A percentile compares a stretch with the other conserved stretches of the same genome.
Conservation (phyloP, 2,888 invertebrate genomes). For the Horisme vitalbata region DNA sequence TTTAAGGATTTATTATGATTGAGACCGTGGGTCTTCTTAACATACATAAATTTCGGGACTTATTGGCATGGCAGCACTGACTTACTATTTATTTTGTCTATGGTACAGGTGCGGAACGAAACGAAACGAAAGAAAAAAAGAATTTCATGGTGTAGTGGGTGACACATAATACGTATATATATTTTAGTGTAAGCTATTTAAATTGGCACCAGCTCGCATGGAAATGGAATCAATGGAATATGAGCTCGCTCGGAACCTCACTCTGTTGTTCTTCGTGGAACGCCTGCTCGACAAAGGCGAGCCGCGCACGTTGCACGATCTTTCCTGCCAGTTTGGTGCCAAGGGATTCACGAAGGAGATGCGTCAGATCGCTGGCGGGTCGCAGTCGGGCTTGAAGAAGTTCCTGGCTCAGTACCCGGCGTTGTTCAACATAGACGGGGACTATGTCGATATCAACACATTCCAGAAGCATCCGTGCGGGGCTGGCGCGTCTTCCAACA, state of each 20-base stretch:
- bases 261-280: conserved; percentile 98
- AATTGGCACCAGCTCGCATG: conserved; percentile 81
- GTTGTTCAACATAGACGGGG: conserved; percentile 96
- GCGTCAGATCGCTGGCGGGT: conserved; percentile 97
- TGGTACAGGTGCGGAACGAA: conserved; percentile 54
- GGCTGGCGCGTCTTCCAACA: conserved; percentile 85
- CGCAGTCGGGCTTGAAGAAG: conserved; percentile 97
- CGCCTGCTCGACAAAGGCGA: conserved; percentile 98
- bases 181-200: conserved; percentile 74
- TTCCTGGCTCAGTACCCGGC: conserved; percentile 98
- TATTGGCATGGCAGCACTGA: too few species aligned
- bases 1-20: too few species aligned
- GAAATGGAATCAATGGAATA: conserved; percentile 96
- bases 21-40: too few species aligned
- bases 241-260: conserved; percentile 96
- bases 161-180: conserved; percentile 81
- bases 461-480: conserved; percentile 85
- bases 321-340: conserved; percentile 99
- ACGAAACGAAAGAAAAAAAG: conserved; percentile 70
- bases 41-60: too few species aligned
- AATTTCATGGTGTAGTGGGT: conserved; percentile 83
- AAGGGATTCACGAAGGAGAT: conserved; percentile 99
- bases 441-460: conserved; percentile 93
- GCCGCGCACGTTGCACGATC: conserved; percentile 97
- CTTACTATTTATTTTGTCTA: conserved; percentile 58